These are phyloP conservation scores for Cenopis cana DNA, from an alignment of 2,888 invertebrate genomes.

Conservation along the genomic window DNA sequence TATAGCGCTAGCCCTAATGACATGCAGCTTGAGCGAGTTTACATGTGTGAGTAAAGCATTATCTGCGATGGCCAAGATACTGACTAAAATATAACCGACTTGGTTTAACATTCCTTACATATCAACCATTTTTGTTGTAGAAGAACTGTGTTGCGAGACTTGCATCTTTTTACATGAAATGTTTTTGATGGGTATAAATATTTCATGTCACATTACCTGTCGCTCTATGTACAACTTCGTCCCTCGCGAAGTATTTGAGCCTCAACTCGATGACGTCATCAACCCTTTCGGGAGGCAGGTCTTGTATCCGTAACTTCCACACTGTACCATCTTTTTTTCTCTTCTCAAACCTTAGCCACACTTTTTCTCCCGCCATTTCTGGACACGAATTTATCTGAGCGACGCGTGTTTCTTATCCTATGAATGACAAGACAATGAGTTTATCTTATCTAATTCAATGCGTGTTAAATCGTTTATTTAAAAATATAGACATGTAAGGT, in stretches of 20 bases:
- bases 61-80: too few species aligned
- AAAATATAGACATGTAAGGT: too few species aligned
- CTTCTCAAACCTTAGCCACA: conserved; percentile 19
- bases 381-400: neutral
- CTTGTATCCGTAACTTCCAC: conserved; percentile 15
- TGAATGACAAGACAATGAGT: neutral
- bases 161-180: too few species aligned
- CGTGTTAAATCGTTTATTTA: too few species aligned
- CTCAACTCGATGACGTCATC: conserved; percentile 11
- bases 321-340: conserved; percentile 1
- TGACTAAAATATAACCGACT: too few species aligned
- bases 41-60: too few species aligned
- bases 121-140: too few species aligned
- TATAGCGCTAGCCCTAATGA: too few species aligned
- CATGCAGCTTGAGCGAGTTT: too few species aligned
- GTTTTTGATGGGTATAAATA: too few species aligned
- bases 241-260: conserved; percentile 10
- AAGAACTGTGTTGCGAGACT: too few species aligned
- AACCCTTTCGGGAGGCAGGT: neutral
- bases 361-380: conserved; percentile 11
- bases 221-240: conserved; percentile 14
- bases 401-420: neutral
- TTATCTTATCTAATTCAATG: neutral
- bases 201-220: neutral
- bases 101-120: too few species aligned